Evolutionary conservation across 2,797 vertebrate species (phyloP).

Genomic region (Karalla daura): DNA sequence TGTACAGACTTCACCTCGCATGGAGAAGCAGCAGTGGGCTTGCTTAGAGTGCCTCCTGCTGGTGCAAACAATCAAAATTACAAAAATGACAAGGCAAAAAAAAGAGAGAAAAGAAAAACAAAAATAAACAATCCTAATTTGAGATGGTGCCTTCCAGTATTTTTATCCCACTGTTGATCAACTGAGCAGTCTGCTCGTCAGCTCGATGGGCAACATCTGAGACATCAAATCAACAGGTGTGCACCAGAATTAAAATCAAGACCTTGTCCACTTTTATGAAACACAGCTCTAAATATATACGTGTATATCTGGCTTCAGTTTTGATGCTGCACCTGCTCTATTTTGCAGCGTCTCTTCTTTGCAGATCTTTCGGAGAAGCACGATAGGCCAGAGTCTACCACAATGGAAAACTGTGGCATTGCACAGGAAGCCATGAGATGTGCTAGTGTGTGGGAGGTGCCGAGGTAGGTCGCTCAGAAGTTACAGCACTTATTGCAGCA

Average conservation of each 20-base stretch:
- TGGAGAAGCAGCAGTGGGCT: conserved; percentile 25
- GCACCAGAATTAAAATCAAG: neutral
- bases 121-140: conserved; percentile 1
- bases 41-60: conserved; percentile 71
- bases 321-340: neutral
- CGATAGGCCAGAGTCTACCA: conserved; percentile 34
- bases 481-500: conserved; percentile 71
- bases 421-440: conserved; percentile 80
- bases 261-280: neutral
- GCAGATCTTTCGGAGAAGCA: conserved; percentile 33
- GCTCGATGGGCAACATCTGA: neutral
- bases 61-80: conserved; percentile 17
- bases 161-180: too few relatives aligned
- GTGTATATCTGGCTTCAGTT: neutral
- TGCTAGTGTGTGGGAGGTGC: conserved; percentile 73
- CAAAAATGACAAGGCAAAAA: conserved; percentile 44
- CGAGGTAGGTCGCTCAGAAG: conserved; percentile 71
- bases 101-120: neutral
- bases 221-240: neutral
- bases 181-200: too few relatives aligned
- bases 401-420: conserved; percentile 82
- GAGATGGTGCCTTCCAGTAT: neutral
- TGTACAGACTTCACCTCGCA: conserved; percentile 40
- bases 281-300: neutral
- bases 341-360: conserved; percentile 44